Base-by-base conservation (phyloP, 2,113 vertebrate genomes). In the Scortum barcoo region DNA sequence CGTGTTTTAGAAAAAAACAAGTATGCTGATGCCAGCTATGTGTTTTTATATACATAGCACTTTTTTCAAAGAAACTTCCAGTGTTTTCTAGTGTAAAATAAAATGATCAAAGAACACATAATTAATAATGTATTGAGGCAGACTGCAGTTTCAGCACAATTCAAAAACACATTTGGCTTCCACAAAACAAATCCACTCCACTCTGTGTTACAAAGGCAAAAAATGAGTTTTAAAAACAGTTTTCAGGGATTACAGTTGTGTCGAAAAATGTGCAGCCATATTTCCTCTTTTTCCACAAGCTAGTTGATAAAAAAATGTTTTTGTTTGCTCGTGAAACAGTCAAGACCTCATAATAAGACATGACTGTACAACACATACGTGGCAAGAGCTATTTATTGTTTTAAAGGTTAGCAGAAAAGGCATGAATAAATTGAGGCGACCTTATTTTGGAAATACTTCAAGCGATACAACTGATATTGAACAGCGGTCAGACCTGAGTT, bases 381-480 rank as follows among this genome's bases (percentile, higher is more conserved):
- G 14, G 42, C 53, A 28, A 26, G 10, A 26, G 16, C 11, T 14
- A 66, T 33, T 13, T 46, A 1, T 56, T 46, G 36, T 56, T 62
- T 53, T 63, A 40, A 20, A 53, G 0, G 10, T 40, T 54, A 66
- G 33, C 7, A 44, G 11, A 44, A 36, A 24, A 44, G 1, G 26
- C 40, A 53, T 28, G 17, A 42, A 54, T 3, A 44, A 71, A 53
- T 11, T 30, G 20, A 26, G 22, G 22, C 22, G 38, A 66, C 40
- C 54, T 53, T 13, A 53, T 44, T 53, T 42, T 75, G 51, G 62
- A 76, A 33, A 65, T 28, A 36, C 36, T 62, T 48, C 26, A 66
- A 57, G 57, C 17, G 16, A 46, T 33, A 24, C 13, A 53, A 17
- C 1, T 12, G 24, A 30, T 12, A 16, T 0, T 54, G 10, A 46